Evolutionary conservation across 2,113 vertebrate genomes (phyloP).

Genomic region (Lampris incognitus): DNA sequence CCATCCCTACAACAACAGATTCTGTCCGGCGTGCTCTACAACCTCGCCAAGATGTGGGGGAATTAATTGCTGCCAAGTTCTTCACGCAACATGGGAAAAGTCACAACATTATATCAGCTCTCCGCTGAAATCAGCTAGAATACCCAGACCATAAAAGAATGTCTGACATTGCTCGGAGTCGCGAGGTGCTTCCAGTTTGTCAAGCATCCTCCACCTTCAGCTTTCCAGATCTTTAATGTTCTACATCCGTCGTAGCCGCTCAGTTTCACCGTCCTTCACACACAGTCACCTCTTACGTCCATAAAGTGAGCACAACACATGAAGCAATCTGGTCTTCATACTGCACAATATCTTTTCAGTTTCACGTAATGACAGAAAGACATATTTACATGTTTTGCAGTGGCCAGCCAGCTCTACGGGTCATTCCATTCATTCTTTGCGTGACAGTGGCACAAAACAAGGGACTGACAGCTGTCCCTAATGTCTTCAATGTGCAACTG

Average conservation of each 20-base stretch:
- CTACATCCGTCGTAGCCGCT: neutral
- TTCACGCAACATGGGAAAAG: slow-evolving; percentile 64
- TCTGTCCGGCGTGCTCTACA: slow-evolving; percentile 67
- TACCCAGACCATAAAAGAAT: slow-evolving; percentile 64
- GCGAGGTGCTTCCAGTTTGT: slow-evolving; percentile 20
- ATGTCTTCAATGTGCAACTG: slow-evolving; percentile 64
- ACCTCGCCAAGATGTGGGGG: slow-evolving; percentile 68
- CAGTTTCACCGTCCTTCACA: slow-evolving; percentile 5
- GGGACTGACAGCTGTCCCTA: slow-evolving; percentile 65
- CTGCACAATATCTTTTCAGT: slow-evolving; percentile 5
- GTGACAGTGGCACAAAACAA: slow-evolving; percentile 65
- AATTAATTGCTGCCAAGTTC: slow-evolving; percentile 73
- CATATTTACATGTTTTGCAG: slow-evolving; percentile 37
- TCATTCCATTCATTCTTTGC: slow-evolving; percentile 77
- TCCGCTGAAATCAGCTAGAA: slow-evolving; percentile 61
- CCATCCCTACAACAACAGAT: slow-evolving; percentile 76
- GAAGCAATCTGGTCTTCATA: slow-evolving; percentile 17
- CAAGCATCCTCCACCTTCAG: slow-evolving; percentile 20
- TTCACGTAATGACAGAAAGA: slow-evolving; percentile 31
- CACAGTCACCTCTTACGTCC: slow-evolving; percentile 16
- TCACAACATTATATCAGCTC: slow-evolving; percentile 68
- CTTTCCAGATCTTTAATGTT: slow-evolving; percentile 16
- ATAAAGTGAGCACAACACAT: slow-evolving; percentile 9
- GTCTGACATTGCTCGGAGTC: slow-evolving; percentile 39
- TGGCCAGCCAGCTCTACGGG: slow-evolving; percentile 34